phyloP scores from a whole-genome alignment of 2,888 invertebrate genomes.

The Caprella mutica region DNA sequence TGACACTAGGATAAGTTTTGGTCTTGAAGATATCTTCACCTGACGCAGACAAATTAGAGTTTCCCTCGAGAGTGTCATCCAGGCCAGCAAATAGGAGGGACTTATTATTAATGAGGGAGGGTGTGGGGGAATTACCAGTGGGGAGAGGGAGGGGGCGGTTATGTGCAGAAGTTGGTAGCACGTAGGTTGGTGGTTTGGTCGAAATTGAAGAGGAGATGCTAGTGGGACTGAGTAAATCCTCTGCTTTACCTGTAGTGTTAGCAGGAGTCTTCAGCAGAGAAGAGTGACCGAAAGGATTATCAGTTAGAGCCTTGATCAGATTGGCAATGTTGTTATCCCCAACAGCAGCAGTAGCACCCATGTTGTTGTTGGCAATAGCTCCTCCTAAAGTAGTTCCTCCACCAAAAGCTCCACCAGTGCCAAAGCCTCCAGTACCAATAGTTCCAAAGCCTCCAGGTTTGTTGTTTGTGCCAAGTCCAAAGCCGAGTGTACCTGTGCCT shows the following conservation, averaged over 20 bases:
- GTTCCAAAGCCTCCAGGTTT: constrained; percentile 9
- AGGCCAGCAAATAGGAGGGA: constrained; percentile 64
- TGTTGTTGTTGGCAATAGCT: constrained; percentile 35
- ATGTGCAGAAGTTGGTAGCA: constrained; percentile 32
- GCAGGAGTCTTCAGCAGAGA: constrained; percentile 14
- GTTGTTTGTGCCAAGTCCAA: constrained; percentile 5
- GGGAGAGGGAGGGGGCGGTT: constrained; percentile 27
- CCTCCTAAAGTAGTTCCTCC: too few relatives aligned
- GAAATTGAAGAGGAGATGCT: constrained; percentile 18
- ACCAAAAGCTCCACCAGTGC: background rate
- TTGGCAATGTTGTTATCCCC: constrained; percentile 45
- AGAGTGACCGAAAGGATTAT: constrained; percentile 69
- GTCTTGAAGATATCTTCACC: constrained; percentile 43
- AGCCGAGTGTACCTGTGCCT: constrained; percentile 37
- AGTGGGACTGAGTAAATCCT: constrained; percentile 12
- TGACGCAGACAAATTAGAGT: too few relatives aligned
- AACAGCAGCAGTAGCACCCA: constrained; percentile 43
- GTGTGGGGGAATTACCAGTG: background rate
- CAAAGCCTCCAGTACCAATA: constrained; percentile 28
- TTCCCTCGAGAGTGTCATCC: constrained; percentile 56
- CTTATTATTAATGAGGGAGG: constrained; percentile 2
- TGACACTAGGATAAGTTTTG: constrained; percentile 48
- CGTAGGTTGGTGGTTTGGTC: constrained; percentile 17
- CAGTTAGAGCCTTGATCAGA: constrained; percentile 46
- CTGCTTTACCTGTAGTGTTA: constrained; percentile 8